These are phyloP conservation scores for Gallinago solitaria DNA, from an alignment of 2,797 vertebrate genomes.

Conservation along the genomic window DNA sequence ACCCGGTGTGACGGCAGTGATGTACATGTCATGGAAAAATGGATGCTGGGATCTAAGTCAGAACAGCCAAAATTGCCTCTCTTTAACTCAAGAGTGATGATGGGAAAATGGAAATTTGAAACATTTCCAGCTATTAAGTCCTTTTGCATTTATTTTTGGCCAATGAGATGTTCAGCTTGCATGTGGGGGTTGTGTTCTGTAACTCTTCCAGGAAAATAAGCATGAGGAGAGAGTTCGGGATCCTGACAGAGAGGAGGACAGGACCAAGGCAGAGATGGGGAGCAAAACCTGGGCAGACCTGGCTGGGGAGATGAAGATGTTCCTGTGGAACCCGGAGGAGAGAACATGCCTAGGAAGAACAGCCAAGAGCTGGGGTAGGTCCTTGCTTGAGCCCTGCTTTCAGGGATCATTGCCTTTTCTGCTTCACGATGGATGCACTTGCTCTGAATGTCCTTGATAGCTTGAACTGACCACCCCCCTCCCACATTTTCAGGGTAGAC, in stretches of 20 bases:
- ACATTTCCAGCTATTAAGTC: slow-evolving; percentile 67
- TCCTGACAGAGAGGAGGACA: slow-evolving; percentile 79
- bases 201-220: slow-evolving; percentile 75
- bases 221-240: slow-evolving; percentile 76
- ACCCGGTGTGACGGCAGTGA: neutral
- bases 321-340: slow-evolving; percentile 95
- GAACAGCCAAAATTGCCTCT: slow-evolving; percentile 43
- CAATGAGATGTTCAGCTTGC: slow-evolving; percentile 57
- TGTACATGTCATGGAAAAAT: slow-evolving; percentile 25
- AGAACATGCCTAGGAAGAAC: slow-evolving; percentile 94
- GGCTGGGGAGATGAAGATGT: slow-evolving; percentile 85
- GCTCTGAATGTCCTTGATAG: neutral
- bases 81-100: slow-evolving; percentile 58
- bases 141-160: slow-evolving; percentile 70
- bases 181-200: slow-evolving; percentile 63
- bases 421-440: neutral
- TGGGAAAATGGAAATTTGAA: slow-evolving; percentile 74
- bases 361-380: slow-evolving; percentile 96
- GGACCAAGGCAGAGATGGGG: slow-evolving; percentile 83
- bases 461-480: neutral
- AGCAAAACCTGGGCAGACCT: slow-evolving; percentile 86
- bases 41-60: slow-evolving; percentile 14
- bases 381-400: slow-evolving; percentile 5
- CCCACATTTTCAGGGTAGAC: neutral
- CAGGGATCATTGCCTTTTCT: neutral